Conservation (phyloP, 2,113 vertebrate genomes). For the Muscicapa adusta region DNA sequence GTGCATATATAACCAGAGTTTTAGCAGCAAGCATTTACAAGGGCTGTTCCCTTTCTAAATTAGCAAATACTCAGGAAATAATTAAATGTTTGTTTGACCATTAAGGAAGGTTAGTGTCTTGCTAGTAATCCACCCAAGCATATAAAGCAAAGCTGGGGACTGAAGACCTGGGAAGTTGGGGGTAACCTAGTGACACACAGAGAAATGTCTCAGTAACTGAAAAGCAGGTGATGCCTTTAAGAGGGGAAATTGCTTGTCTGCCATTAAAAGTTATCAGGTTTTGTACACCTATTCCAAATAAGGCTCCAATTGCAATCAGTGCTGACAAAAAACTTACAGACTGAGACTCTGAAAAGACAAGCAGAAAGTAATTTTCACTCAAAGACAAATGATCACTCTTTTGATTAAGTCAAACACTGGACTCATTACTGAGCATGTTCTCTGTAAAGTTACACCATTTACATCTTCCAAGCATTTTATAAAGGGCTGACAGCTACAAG, state of each 20-base stretch:
- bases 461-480: not conserved
- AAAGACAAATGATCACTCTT: not conserved
- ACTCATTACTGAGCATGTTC: not conserved
- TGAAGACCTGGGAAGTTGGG: not conserved
- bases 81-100: not conserved
- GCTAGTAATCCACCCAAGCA: not conserved
- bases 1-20: not conserved
- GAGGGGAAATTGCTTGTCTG: not conserved
- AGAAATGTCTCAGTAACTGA: not conserved
- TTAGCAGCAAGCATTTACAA: not conserved
- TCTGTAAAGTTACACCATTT: not conserved
- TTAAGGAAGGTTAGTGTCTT: not conserved
- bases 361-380: slow-evolving; percentile 9
- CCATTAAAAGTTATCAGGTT: not conserved
- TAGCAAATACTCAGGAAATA: not conserved
- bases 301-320: not conserved
- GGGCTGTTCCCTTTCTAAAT: not conserved
- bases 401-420: slow-evolving; percentile 4
- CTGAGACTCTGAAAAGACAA: not conserved
- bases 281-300: not conserved
- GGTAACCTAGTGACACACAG: not conserved
- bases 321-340: not conserved
- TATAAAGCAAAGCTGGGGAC: not conserved
- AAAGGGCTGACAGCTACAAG: not conserved
- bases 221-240: not conserved